Evolutionary conservation across 2,113 vertebrate genomes (phyloP).

Genomic region (Turdus rufiventris): DNA sequence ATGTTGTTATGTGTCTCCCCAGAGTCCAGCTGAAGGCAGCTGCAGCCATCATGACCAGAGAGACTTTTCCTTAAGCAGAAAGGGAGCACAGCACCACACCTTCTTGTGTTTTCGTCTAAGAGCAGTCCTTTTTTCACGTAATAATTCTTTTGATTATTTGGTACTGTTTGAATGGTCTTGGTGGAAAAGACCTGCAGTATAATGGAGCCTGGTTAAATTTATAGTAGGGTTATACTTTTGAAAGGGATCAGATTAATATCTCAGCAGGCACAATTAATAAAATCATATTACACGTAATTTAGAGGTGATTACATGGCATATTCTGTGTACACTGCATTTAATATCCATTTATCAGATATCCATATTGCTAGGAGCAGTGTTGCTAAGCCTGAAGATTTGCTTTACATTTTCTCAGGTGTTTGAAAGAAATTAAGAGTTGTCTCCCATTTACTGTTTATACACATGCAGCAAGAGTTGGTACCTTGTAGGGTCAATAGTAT

Average conservation of each 20-base stretch:
- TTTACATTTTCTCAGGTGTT: rapidly evolving
- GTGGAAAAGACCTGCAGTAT: background rate
- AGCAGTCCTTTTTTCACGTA: background rate
- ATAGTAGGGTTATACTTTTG: background rate
- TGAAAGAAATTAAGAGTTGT: background rate
- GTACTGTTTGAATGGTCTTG: background rate
- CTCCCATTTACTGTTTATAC: background rate
- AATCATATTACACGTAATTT: background rate
- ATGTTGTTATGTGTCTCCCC: background rate
- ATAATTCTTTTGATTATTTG: background rate
- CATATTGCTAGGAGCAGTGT: background rate
- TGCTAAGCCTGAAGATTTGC: background rate
- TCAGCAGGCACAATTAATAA: background rate
- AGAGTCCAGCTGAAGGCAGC: background rate
- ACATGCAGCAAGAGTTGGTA: background rate
- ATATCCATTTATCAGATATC: background rate
- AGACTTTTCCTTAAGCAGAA: background rate
- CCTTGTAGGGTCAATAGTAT: background rate
- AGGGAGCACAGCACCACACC: background rate
- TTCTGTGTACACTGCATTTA: background rate
- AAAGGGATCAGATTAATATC: background rate
- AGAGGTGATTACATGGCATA: background rate
- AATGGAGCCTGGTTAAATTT: background rate
- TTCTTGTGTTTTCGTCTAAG: background rate
- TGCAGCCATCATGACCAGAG: rapidly evolving